Percentiles rank a stretch among this genome's conserved stretches.
Evolutionary conservation across 2,888 invertebrate genomes (phyloP).

Genomic region (Andrena bicolor): DNA sequence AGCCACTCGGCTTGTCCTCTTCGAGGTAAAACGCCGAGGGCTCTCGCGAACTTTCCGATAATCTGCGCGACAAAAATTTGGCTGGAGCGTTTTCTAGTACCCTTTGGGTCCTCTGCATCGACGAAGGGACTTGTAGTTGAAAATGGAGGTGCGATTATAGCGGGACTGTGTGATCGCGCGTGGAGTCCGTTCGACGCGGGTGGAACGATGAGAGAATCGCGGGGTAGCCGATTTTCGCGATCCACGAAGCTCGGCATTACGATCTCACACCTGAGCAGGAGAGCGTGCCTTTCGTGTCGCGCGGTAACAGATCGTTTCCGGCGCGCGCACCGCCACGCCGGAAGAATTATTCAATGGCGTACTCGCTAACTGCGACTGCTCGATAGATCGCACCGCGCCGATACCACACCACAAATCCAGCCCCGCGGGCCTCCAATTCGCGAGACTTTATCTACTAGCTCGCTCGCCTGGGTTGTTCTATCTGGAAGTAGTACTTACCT

Average conservation of each 20-base stretch:
- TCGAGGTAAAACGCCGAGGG: background rate
- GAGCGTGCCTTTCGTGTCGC: conserved; percentile 69
- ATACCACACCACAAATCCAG: conserved; percentile 35
- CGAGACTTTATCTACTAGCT: background rate
- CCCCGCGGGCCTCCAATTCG: background rate
- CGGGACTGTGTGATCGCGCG: too few relatives aligned
- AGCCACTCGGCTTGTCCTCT: background rate
- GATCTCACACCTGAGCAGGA: conserved; percentile 68
- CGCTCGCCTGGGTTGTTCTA: too few relatives aligned
- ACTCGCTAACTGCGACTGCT: conserved; percentile 56
- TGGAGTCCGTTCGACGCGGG: too few relatives aligned
- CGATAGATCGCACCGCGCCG: conserved; percentile 59
- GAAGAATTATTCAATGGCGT: conserved; percentile 77
- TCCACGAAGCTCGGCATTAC: conserved; percentile 54
- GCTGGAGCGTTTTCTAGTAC: too few relatives aligned
- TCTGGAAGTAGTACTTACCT: too few relatives aligned
- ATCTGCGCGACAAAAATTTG: too few relatives aligned
- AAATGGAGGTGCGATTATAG: background rate
- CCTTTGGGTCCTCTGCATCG: too few relatives aligned
- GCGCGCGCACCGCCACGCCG: conserved; percentile 63
- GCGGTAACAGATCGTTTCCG: conserved; percentile 80
- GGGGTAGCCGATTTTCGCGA: conserved; percentile 34
- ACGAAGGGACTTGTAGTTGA: background rate
- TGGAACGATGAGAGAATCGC: background rate
- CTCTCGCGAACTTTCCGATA: background rate